phyloP scores from a whole-genome alignment of 2,797 vertebrate species.

The Liasis olivaceus region DNA sequence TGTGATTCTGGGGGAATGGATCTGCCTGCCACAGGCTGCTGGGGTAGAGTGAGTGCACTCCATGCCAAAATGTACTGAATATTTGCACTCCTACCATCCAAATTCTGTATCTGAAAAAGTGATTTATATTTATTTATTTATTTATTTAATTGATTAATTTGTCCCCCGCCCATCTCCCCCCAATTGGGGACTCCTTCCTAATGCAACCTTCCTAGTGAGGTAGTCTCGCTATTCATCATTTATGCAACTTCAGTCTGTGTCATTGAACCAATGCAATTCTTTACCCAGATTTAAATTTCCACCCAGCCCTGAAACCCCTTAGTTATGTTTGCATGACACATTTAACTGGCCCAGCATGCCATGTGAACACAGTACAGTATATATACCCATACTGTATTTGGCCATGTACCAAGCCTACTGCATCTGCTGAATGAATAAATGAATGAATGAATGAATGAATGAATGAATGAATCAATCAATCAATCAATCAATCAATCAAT shows the following conservation, averaged over 20 bases:
- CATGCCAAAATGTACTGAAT: not conserved
- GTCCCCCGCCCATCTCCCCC: no score
- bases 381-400: not conserved
- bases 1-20: constrained; percentile 47
- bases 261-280: not conserved
- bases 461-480: not conserved
- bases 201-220: not conserved
- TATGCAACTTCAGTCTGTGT: not conserved
- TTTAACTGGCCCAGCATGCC: not conserved
- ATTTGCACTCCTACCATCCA: not conserved
- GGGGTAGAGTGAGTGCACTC: not conserved
- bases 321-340: not conserved
- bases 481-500: not conserved
- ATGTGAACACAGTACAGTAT: not conserved
- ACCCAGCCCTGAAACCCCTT: not conserved
- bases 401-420: no score
- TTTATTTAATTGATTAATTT: no score
- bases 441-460: not conserved
- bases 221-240: not conserved
- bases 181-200: no score
- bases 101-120: not conserved
- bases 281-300: not conserved
- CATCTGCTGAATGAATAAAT: no score
- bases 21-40: not conserved
- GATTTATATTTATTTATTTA: no score